Base-by-base conservation (phyloP, 2,113 vertebrate genomes). In the Bucco capensis region DNA sequence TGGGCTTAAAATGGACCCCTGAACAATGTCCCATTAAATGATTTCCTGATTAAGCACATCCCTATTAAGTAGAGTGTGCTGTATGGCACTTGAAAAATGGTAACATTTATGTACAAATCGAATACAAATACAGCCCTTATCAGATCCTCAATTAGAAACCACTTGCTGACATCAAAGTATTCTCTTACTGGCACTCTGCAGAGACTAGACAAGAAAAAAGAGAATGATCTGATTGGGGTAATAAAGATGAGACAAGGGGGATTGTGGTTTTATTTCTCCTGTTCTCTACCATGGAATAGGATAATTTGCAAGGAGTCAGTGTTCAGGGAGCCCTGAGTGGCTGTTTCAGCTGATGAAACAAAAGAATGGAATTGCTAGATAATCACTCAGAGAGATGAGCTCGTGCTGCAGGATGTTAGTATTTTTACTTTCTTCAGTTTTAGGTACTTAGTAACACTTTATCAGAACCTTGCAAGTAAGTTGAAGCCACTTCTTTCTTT, bases 41-140 rank as follows among this genome's bases (percentile, higher is more conserved):
- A 90, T 94, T 95, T 93, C 80, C 88, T 95, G 84, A 96, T 96
- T 93, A 95, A 94, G 90, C 64, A 86, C 90, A 80, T 78, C 72
- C 64, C 31, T 15, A 88, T 96, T 95, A 95, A 94, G 51, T 38
- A n/a, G 73, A 85, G 53, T 90, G 79, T 33, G 38, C 75, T 93
- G 83, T 86, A 80, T 5, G 3, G 47, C 75, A 75, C 81, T 86
- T 96, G 91, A 94, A 88, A 96, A 96, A 95, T 5, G 2, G 64
- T 84, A 95, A 64, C 67, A 81, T 92, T 96, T 92, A 89, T 0
- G 27, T 83, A 88, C 73, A 91, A 88, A 94, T 92, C 2, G 14
- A 94, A 93, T 88, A 80, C 74, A 94, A 93, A 96, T 72, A 80
- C 82, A 85, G 46, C 46, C 77, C 66, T 91, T 96, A 93, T 80